Percentiles rank a stretch among this genome's conserved stretches.
Evolutionary conservation across 2,888 invertebrate species (phyloP).

Genomic region (Idaea dimidiata): DNA sequence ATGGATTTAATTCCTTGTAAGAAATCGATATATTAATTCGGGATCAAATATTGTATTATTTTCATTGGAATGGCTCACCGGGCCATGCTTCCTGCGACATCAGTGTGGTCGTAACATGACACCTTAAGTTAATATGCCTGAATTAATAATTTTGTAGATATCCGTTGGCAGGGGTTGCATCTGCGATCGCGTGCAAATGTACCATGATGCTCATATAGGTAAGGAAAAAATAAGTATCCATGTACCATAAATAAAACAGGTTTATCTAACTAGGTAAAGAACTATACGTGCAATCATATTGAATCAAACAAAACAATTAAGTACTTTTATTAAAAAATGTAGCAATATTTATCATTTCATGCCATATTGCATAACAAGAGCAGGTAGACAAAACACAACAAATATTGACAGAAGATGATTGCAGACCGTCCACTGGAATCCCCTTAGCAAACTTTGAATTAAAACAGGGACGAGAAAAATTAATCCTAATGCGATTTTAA

Average conservation of each 20-base stretch:
- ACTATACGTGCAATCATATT: neutral
- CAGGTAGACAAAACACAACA: conserved; percentile 69
- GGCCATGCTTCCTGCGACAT: conserved; percentile 77
- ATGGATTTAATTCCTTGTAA: conserved; percentile 50
- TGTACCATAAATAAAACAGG: too few species aligned
- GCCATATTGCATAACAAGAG: conserved; percentile 46
- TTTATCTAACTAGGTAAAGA: conserved; percentile 13
- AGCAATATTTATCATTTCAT: conserved; percentile 18
- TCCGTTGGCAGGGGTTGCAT: conserved; percentile 61
- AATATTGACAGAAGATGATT: conserved; percentile 79
- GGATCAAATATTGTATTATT: conserved; percentile 66
- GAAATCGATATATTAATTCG: conserved; percentile 56
- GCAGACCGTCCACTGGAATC: conserved; percentile 67
- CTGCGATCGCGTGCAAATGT: conserved; percentile 72
- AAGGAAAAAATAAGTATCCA: conserved; percentile 56
- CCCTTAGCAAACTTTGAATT: conserved; percentile 76
- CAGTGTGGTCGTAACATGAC: conserved; percentile 77
- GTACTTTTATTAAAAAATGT: neutral
- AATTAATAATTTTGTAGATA: conserved; percentile 78
- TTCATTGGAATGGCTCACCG: conserved; percentile 70
- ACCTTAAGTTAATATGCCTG: conserved; percentile 77
- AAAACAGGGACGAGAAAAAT: conserved; percentile 79
- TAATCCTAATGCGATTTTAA: conserved; percentile 82
- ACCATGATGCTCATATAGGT: conserved; percentile 69
- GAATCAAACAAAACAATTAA: too few species aligned